Evolutionary conservation across 1,140 invertebrate species (phyloP), one percentile per base, ranked within the genome.

Genomic region (Leptinotarsa texana): DNA sequence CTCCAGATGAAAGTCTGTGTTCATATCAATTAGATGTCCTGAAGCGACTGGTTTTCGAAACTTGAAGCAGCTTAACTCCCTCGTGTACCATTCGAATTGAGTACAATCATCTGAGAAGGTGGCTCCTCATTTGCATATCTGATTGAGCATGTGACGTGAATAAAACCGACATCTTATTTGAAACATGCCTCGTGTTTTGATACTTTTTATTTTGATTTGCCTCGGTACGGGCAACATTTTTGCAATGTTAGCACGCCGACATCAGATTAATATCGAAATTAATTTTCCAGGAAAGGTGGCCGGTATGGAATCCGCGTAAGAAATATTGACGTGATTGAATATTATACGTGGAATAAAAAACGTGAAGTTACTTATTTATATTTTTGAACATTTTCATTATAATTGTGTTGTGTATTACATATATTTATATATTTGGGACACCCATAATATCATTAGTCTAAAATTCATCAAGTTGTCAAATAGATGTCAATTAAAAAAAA

Each of bases 161-260:
- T 57, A n/a, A 57, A 57, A 57, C 51, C 51, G 51, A 57, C 51
- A 57, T 57, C 51, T 57, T 57, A 57, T 57, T 57, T 57, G 51
- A 18, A 57, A 57, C 51, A 57, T 57, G 51, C 0, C 51, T 57
- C 51, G 33, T 42, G 33, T 42, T 42, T 8, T 11, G 33, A 42
- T 42, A 17, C 51, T 57, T 57, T 57, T 57, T 57, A 57, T 15
- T 18, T 57, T 18, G 51, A 15, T 8, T 57, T 3, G 27, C 27
- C 27, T 5, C 5, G 15, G 15, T 57, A 8, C 51, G 51, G 51
- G 5, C 51, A 57, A 57, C 51, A 57, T 57, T 57, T 57, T n/a
- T 57, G 51, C 15, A 18, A 57, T 57, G n/a, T 15, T n/a, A 57
- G 4, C n/a, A 15, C 4, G 15, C 51, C 15, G 51, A 57, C 51